Evolutionary conservation across 2,113 vertebrate species (phyloP).

Genomic region (Corythornis madagascariensis): DNA sequence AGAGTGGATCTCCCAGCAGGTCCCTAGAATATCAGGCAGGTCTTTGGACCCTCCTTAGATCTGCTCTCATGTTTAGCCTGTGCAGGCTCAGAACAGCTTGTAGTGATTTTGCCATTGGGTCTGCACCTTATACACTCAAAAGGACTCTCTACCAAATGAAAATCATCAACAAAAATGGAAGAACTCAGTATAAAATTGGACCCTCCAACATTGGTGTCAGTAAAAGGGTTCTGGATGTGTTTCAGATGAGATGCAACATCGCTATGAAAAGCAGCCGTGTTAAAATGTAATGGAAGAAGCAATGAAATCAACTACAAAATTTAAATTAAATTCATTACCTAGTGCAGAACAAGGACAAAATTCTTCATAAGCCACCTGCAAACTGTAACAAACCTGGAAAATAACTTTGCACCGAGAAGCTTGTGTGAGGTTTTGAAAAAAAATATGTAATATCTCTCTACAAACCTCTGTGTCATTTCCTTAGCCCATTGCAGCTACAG

Average conservation of each 20-base stretch:
- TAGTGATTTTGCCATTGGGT: neutral
- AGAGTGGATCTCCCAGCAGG: neutral
- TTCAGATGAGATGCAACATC: neutral
- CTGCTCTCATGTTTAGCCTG: neutral
- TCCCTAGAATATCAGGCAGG: neutral
- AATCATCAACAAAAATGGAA: neutral
- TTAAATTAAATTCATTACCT: neutral
- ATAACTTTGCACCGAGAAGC: neutral
- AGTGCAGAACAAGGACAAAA: neutral
- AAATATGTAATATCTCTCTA: neutral
- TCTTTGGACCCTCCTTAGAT: neutral
- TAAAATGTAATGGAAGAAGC: neutral
- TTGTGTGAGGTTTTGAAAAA: neutral
- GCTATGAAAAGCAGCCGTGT: neutral
- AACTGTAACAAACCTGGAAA: neutral
- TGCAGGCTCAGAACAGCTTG: neutral
- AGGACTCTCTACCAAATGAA: neutral
- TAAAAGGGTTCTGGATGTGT: neutral
- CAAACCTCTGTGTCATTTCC: neutral
- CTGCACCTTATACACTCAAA: neutral
- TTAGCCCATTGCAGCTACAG: neutral
- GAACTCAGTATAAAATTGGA: neutral
- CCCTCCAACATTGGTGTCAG: rapidly evolving
- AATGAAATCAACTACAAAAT: neutral
- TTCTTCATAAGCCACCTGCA: neutral